These are phyloP conservation scores for Chaetodon trifasciatus DNA, from an alignment of 2,797 vertebrate genomes.

Conservation along the genomic window DNA sequence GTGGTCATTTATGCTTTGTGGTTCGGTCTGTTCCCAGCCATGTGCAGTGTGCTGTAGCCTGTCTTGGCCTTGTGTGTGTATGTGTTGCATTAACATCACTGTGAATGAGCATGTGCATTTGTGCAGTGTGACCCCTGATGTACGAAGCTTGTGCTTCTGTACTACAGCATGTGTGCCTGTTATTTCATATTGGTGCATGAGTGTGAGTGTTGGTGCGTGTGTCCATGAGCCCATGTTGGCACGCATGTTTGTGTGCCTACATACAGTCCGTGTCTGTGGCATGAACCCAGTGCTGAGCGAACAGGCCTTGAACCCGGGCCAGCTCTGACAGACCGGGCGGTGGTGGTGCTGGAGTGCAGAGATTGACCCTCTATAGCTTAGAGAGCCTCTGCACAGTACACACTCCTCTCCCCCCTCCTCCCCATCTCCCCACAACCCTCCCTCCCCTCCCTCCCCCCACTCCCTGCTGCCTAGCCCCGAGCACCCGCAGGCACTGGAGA, in stretches of 20 bases:
- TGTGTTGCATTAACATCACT: conserved; percentile 40
- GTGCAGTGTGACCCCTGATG: conserved; percentile 33
- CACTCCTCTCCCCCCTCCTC: conserved; percentile 32
- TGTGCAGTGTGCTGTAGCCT: conserved; percentile 62
- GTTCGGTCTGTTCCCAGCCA: conserved; percentile 70
- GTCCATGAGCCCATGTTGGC: neutral
- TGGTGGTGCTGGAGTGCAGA: conserved; percentile 59
- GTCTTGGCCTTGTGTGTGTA: conserved; percentile 52
- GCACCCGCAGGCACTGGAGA: conserved; percentile 78
- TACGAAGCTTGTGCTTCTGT: conserved; percentile 28
- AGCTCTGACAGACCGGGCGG: conserved; percentile 62
- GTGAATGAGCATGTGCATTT: conserved; percentile 44
- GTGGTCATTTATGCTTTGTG: conserved; percentile 69
- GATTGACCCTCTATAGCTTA: conserved; percentile 78
- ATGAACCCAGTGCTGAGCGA: conserved; percentile 49
- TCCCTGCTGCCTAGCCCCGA: conserved; percentile 78
- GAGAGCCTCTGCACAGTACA: conserved; percentile 70
- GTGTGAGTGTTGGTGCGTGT: conserved; percentile 14
- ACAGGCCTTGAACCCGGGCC: conserved; percentile 72
- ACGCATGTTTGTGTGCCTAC: conserved; percentile 26
- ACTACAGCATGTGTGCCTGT: conserved; percentile 13
- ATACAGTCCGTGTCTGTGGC: conserved; percentile 28
- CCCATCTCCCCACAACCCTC: conserved; percentile 50
- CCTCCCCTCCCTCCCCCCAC: conserved; percentile 56
- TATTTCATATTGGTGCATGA: conserved; percentile 37